Evolutionary conservation across 1,140 invertebrate genomes (phyloP).

Genomic region (Parapsyche elsis): DNA sequence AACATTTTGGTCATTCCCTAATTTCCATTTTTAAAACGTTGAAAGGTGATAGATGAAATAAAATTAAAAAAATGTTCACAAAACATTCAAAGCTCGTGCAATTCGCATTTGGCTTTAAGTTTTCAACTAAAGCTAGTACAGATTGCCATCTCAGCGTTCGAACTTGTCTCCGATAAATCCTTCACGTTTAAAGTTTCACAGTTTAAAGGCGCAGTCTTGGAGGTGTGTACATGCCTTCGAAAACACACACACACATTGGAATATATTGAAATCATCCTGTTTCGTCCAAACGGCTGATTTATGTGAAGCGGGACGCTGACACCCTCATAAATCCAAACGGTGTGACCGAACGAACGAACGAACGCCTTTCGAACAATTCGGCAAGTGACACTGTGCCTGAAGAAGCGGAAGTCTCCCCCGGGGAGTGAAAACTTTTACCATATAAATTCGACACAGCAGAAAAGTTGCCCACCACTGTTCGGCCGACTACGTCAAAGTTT

Average conservation of each 20-base stretch:
- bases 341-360: slow-evolving; percentile 2
- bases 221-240: not conserved
- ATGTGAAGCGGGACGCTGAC: slow-evolving; percentile 13
- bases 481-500: too few species aligned
- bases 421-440: not conserved
- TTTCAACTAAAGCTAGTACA: not conserved
- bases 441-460: slow-evolving; percentile 8
- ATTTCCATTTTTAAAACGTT: too few species aligned
- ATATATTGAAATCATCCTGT: slow-evolving; percentile 8
- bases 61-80: too few species aligned
- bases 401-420: not conserved
- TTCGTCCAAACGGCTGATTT: not conserved
- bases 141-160: not conserved
- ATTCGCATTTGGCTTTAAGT: not conserved
- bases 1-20: too few species aligned
- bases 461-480: too few species aligned
- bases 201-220: not conserved
- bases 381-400: not conserved
- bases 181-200: slow-evolving; percentile 15
- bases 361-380: not conserved
- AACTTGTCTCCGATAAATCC: slow-evolving; percentile 16
- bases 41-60: too few species aligned
- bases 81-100: too few species aligned
- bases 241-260: not conserved
- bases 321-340: slow-evolving; percentile 11